Percentiles rank a stretch among this genome's conserved stretches.
These are phyloP conservation scores for Mechanitis mazaeus DNA, from an alignment of 2,888 invertebrate species.

Conservation along the genomic window DNA sequence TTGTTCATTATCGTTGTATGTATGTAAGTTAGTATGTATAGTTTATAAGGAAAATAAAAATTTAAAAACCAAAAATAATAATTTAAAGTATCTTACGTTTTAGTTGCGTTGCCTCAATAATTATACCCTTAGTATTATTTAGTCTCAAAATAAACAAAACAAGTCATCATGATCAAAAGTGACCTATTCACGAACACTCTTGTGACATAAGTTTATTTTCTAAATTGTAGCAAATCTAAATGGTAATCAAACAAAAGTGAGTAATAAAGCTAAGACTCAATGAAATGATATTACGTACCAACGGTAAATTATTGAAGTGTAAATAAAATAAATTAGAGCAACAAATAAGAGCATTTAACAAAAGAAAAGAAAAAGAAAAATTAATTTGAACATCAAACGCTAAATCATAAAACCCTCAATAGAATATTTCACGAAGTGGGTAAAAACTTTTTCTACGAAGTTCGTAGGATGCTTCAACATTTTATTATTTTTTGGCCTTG, in stretches of 20 bases:
- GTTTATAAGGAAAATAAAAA: no score
- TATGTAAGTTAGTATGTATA: neutral
- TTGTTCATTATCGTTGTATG: neutral
- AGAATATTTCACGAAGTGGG: conserved; percentile 6
- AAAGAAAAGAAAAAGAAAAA: conserved; percentile 15
- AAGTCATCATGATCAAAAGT: no score
- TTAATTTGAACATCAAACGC: conserved; percentile 10
- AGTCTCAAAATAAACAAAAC: no score
- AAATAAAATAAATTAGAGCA: neutral
- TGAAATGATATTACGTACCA: conserved; percentile 21
- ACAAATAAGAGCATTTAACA: conserved; percentile 14
- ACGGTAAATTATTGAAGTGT: conserved; percentile 17
- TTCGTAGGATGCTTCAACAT: conserved; percentile 26
- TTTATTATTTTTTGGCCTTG: conserved; percentile 37
- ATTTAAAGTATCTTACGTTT: no score
- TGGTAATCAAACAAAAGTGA: conserved; percentile 18
- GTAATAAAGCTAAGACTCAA: conserved; percentile 12
- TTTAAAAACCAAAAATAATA: no score
- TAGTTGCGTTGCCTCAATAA: no score
- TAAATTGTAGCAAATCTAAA: conserved; percentile 12
- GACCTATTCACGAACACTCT: no score
- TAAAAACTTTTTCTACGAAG: conserved; percentile 20
- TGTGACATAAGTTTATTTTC: neutral
- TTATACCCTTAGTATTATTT: no score
- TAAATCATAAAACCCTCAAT: conserved; percentile 6